These are phyloP conservation scores for Deilephila elpenor DNA, from an alignment of 2,888 invertebrate genomes.

Conservation along the genomic window DNA sequence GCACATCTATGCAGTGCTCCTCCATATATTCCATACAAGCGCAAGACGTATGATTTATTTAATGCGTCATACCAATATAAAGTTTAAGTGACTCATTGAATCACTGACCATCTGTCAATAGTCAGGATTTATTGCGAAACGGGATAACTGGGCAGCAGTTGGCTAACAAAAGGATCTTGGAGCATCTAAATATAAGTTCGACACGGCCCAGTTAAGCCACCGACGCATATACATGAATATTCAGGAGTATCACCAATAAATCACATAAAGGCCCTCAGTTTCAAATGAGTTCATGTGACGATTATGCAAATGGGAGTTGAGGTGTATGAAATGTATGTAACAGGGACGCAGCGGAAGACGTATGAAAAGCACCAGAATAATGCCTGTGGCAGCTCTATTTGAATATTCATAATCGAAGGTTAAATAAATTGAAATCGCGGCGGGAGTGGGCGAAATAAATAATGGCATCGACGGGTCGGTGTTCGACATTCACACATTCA, in stretches of 20 bases:
- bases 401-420: slow-evolving; percentile 54
- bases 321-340: slow-evolving; percentile 59
- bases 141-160: slow-evolving; percentile 21
- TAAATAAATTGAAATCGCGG: slow-evolving; percentile 38
- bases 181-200: slow-evolving; percentile 29
- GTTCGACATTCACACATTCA: not conserved
- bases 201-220: slow-evolving; percentile 27
- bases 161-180: slow-evolving; percentile 23
- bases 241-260: slow-evolving; percentile 25
- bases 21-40: slow-evolving; percentile 6
- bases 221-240: slow-evolving; percentile 25
- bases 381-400: slow-evolving; percentile 42
- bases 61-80: slow-evolving; percentile 23
- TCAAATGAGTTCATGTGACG: slow-evolving; percentile 28
- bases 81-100: slow-evolving; percentile 19
- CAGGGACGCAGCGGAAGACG: slow-evolving; percentile 47
- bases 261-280: slow-evolving; percentile 12
- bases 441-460: slow-evolving; percentile 36
- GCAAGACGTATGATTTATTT: slow-evolving; percentile 8
- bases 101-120: slow-evolving; percentile 22
- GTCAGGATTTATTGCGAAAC: slow-evolving; percentile 17
- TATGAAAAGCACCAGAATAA: slow-evolving; percentile 45
- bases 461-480: slow-evolving; percentile 29
- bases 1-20: not conserved
- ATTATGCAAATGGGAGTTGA: slow-evolving; percentile 44